Evolutionary conservation across 2,113 vertebrate species (phyloP), one percentile per base, ranked within the genome.

Genomic region (Tragelaphus buxtoni): DNA sequence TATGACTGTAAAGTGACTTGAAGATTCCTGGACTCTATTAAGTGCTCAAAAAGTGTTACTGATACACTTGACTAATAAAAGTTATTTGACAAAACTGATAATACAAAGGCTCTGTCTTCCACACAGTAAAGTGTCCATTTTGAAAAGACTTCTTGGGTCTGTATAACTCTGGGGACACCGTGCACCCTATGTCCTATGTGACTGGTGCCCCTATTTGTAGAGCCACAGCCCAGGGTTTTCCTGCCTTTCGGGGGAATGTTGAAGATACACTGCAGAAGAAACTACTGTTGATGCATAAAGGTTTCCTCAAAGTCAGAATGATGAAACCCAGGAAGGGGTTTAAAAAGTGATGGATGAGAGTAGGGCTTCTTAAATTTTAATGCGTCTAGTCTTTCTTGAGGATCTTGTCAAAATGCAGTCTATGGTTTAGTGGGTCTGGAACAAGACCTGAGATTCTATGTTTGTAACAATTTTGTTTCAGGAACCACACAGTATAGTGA

Each of bases 71-170:
- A 72, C 77, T 60, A 58, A 58, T 91, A 92, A 87, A 74, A 47
- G 24, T 20, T 80, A 18, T 56, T 79, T 30, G 39, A 69, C 26
- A 94, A 89, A 92, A 90, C 6, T 89, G 11, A 82, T 39, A 7
- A 39, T 58, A 30, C 42, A 91, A 95, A 76, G 5, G 1, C 18
- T 80, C 30, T 63, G 2, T 53, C 53, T 55, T 94, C 32, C 32
- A 80, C 12, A 32, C 1, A 26, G 12, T 42, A 18, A 55, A 30
- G 1, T 93, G 22, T 56, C 32, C 22, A n/a, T 69, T 81, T 94
- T 51, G 55, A 90, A 94, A 76, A 56, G 35, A 76, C 51, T 89
- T 65, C 22, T 93, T 55, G 63, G 18, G 30, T 76, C 91, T 83
- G 60, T 17, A 28, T 14, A 45, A 35, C 32, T 61, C 30, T 60